A percentile compares a stretch with the other conserved stretches of the same genome.
Evolutionary conservation across 2,797 vertebrate species (phyloP).

Genomic region (Chiloscyllium punctatum): DNA sequence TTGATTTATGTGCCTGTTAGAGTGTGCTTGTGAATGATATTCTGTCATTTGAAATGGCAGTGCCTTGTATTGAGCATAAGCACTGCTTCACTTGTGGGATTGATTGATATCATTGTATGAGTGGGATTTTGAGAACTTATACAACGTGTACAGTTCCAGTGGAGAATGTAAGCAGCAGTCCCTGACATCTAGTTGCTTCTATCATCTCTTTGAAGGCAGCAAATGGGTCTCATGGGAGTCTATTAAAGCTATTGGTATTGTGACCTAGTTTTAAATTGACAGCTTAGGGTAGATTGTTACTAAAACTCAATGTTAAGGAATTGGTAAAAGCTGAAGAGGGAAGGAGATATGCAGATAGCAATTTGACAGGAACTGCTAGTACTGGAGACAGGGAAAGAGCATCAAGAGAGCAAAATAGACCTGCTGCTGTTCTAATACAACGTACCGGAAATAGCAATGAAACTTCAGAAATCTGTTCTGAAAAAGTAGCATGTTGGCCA

Average conservation of each 20-base stretch:
- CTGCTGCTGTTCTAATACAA: neutral
- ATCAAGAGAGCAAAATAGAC: neutral
- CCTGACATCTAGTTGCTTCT: neutral
- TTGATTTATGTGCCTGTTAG: neutral
- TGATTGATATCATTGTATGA: neutral
- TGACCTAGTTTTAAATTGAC: neutral
- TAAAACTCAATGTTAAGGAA: neutral
- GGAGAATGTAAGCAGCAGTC: neutral
- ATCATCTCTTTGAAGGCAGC: neutral
- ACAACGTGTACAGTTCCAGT: neutral
- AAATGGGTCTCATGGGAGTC: neutral
- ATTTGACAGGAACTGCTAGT: neutral
- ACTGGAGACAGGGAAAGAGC: too few species aligned
- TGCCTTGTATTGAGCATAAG: neutral
- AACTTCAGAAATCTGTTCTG: neutral
- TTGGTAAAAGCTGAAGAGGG: neutral
- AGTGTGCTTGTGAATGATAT: neutral
- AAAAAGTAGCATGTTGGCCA: neutral
- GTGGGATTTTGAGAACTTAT: neutral
- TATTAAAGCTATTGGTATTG: neutral
- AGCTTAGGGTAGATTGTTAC: neutral
- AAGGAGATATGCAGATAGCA: neutral
- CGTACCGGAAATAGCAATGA: neutral
- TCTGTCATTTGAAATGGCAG: neutral
- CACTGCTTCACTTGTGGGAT: neutral